Conservation (phyloP, 2,888 invertebrate genomes). For the Acleris sparsana region DNA sequence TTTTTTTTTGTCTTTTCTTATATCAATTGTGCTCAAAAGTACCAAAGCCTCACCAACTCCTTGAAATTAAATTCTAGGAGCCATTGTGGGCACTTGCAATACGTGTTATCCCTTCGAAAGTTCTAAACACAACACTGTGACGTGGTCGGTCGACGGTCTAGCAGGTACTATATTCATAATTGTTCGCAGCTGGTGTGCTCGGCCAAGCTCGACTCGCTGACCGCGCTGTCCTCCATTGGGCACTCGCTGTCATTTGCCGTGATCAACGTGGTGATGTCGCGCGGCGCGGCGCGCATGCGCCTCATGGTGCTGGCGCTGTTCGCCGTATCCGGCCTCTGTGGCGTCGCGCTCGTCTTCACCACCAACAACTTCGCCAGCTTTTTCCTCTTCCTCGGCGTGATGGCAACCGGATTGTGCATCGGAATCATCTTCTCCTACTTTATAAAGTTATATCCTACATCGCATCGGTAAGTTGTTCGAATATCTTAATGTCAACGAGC, state of each 20-base stretch:
- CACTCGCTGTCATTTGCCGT: conserved; percentile 42
- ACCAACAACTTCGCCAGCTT: conserved; percentile 49
- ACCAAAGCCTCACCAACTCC: too few relatives aligned
- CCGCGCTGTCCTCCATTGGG: conserved; percentile 13
- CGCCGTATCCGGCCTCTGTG: conserved; percentile 42
- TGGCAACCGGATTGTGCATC: conserved; percentile 32
- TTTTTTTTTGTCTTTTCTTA: too few relatives aligned
- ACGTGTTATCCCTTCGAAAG: too few relatives aligned
- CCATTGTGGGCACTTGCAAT: too few relatives aligned
- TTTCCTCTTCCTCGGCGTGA: conserved; percentile 36
- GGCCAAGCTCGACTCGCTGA: conserved; percentile 23
- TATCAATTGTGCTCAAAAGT: too few relatives aligned
- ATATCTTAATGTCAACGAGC: not conserved
- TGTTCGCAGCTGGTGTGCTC: conserved; percentile 27
- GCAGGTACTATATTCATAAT: too few relatives aligned
- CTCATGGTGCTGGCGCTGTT: conserved; percentile 47
- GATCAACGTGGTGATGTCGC: conserved; percentile 48
- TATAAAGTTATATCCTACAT: conserved; percentile 41
- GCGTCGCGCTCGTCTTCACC: conserved; percentile 45
- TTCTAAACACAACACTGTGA: too few relatives aligned
- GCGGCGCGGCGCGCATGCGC: conserved; percentile 50
- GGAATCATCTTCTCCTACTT: conserved; percentile 40
- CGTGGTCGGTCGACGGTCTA: too few relatives aligned
- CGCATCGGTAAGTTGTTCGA: conserved; percentile 38
- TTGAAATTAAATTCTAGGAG: too few relatives aligned